These are phyloP conservation scores for Meandrusa payeni DNA, from an alignment of 2,888 invertebrate genomes.

Conservation along the genomic window DNA sequence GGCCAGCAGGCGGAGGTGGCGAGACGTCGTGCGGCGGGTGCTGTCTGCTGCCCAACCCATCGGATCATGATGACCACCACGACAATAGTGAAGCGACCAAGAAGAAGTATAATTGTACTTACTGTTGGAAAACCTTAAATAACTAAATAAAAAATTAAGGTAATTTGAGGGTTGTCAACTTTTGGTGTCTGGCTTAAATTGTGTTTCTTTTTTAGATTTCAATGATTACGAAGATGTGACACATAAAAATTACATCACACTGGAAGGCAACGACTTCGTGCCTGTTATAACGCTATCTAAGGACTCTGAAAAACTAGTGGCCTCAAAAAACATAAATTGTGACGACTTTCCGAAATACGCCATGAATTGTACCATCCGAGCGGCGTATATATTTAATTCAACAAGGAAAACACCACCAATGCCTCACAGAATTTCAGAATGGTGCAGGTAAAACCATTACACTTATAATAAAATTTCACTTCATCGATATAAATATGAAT, in stretches of 20 bases:
- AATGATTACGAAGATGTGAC: conserved; percentile 38
- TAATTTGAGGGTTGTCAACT: no score
- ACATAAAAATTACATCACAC: conserved; percentile 12
- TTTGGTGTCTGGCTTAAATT: no score
- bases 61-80: no score
- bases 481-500: no score
- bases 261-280: conserved; percentile 46
- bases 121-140: no score
- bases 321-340: conserved; percentile 50
- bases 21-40: no score
- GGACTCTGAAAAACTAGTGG: conserved; percentile 36
- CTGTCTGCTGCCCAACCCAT: no score
- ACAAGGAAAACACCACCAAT: conserved; percentile 53
- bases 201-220: conserved; percentile 10
- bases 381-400: conserved; percentile 56
- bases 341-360: conserved; percentile 52
- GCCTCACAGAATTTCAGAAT: conserved; percentile 51
- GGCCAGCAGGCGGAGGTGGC: no score
- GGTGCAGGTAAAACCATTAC: conserved; percentile 58
- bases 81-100: no score
- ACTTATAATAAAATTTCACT: no score
- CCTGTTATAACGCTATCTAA: conserved; percentile 40
- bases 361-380: conserved; percentile 51
- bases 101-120: no score
- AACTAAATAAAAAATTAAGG: no score